Evolutionary conservation across 2,888 invertebrate genomes (phyloP).

Genomic region (Agriotes lineatus): DNA sequence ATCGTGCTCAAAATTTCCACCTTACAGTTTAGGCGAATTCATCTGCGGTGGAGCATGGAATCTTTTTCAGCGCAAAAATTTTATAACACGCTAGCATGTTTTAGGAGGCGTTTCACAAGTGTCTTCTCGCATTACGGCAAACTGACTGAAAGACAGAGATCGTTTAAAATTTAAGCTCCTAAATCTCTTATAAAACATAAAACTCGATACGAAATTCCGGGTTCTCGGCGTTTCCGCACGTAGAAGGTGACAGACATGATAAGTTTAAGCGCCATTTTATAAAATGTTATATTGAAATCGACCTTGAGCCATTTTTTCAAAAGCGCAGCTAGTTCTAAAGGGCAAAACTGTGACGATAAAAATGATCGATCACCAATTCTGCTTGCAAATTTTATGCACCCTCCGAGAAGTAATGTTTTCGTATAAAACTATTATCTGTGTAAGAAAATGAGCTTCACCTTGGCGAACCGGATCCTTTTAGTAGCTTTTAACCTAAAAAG

Average conservation of each 20-base stretch:
- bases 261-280: slow-evolving; percentile 10
- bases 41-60: too few relatives aligned
- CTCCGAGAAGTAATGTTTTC: slow-evolving; percentile 23
- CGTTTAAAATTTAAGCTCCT: slow-evolving; percentile 8
- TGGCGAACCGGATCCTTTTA: slow-evolving; percentile 12
- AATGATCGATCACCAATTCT: slow-evolving; percentile 26
- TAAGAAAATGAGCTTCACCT: slow-evolving; percentile 17
- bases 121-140: not conserved
- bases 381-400: slow-evolving; percentile 30
- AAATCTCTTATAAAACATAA: slow-evolving; percentile 11
- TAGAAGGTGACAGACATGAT: slow-evolving; percentile 11
- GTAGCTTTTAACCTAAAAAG: slow-evolving; percentile 6
- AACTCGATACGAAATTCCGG: not conserved
- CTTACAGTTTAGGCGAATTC: too few relatives aligned
- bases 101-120: not conserved
- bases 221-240: slow-evolving; percentile 12
- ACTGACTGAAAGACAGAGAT: not conserved
- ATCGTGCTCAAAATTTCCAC: too few relatives aligned
- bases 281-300: not conserved
- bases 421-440: slow-evolving; percentile 28
- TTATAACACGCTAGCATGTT: not conserved
- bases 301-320: slow-evolving; percentile 7
- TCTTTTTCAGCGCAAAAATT: not conserved
- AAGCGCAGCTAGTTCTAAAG: not conserved
- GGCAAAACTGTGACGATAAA: slow-evolving; percentile 7